Conservation (phyloP, 2,888 invertebrate species). For the Drosophila antonietae region DNA sequence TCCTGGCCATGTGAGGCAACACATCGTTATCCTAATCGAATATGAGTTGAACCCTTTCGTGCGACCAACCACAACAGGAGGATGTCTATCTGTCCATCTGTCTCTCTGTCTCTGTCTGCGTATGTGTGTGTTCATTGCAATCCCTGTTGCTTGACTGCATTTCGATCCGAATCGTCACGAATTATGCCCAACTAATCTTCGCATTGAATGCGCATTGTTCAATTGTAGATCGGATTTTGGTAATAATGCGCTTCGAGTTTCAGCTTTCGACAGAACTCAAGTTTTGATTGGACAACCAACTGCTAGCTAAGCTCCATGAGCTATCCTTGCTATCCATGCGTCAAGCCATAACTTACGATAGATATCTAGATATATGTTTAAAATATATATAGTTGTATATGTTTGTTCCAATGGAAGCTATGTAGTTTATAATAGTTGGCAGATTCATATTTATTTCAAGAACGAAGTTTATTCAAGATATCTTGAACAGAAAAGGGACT, state of each 20-base stretch:
- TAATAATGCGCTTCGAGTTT: background rate
- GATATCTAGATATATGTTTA: background rate
- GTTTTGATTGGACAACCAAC: constrained; percentile 2
- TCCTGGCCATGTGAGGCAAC: constrained; percentile 37
- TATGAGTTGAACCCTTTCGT: constrained; percentile 79
- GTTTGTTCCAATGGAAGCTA: background rate
- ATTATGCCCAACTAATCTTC: constrained; percentile 47
- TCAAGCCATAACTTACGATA: background rate
- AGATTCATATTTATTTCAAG: background rate
- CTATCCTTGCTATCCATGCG: background rate
- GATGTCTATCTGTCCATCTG: constrained; percentile 9
- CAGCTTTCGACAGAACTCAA: background rate
- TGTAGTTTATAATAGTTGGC: background rate
- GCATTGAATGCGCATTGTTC: constrained; percentile 40
- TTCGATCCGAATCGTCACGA: constrained; percentile 36
- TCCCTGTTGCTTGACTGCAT: constrained; percentile 48
- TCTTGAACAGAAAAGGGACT: background rate
- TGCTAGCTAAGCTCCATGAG: background rate
- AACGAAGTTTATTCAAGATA: background rate
- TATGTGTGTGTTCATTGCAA: constrained; percentile 34
- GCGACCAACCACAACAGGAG: constrained; percentile 27
- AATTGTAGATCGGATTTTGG: constrained; percentile 17
- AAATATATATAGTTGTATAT: background rate
- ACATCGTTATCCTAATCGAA: constrained; percentile 78
- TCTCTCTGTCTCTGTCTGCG: constrained; percentile 14